A percentile compares a stretch with the other conserved stretches of the same genome.
phyloP scores from a whole-genome alignment of 2,113 vertebrate species.

The Panurus biarmicus region DNA sequence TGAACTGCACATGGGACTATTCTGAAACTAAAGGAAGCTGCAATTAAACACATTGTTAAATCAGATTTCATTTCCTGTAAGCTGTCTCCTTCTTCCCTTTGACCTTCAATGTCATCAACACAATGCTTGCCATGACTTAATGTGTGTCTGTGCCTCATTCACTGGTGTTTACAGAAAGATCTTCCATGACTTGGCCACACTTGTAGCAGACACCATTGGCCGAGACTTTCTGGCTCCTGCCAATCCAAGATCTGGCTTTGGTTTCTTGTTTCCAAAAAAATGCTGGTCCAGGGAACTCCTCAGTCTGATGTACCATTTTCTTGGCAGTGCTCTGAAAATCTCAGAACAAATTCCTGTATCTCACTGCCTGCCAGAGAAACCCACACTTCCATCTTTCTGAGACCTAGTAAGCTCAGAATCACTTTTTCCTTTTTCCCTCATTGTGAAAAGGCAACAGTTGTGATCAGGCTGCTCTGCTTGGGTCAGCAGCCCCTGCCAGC shows the following conservation, averaged over 20 bases:
- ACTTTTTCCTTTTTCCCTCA: rapidly evolving
- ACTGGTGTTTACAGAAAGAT: not conserved
- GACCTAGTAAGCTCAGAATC: not conserved
- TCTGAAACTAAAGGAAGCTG: not conserved
- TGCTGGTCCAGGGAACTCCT: rapidly evolving
- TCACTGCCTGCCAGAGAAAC: not conserved
- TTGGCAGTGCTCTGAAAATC: not conserved
- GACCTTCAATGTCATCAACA: not conserved
- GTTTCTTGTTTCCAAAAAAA: not conserved
- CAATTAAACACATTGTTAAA: not conserved
- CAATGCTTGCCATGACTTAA: not conserved
- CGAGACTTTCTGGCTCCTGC: not conserved
- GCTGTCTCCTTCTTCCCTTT: not conserved
- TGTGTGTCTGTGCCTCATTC: not conserved
- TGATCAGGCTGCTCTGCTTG: not conserved
- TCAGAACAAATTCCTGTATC: not conserved
- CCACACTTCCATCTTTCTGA: not conserved
- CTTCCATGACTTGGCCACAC: not conserved
- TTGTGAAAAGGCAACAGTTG: not conserved
- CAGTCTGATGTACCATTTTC: not conserved
- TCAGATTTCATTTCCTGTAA: not conserved
- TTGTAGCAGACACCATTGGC: not conserved
- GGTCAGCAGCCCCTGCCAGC: rapidly evolving
- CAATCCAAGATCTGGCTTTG: not conserved
- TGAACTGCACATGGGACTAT: not conserved